Conservation (phyloP, 2,888 invertebrate species). For the Omphaloscelis lunosa region DNA sequence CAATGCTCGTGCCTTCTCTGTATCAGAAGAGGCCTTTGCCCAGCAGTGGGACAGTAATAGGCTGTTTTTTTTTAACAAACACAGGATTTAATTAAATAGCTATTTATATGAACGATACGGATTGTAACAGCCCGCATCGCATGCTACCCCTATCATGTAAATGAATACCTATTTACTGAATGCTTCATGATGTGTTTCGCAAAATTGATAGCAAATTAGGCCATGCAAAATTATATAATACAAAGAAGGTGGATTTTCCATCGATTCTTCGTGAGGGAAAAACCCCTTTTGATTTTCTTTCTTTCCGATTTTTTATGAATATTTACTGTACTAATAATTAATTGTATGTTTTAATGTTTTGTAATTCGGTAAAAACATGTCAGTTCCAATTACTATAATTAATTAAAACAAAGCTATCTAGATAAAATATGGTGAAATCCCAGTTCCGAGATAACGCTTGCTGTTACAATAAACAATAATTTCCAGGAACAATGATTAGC, state of each 20-base stretch:
- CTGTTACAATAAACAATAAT: conserved; percentile 52
- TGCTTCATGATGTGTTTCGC: conserved; percentile 56
- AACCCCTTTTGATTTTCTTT: conserved; percentile 9
- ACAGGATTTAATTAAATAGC: not conserved
- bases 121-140: conserved; percentile 58
- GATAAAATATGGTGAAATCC: conserved; percentile 40
- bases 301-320: not conserved
- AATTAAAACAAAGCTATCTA: not conserved
- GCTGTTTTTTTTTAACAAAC: not conserved
- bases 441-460: conserved; percentile 44
- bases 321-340: no score
- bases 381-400: not conserved
- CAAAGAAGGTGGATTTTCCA: conserved; percentile 37
- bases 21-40: not conserved
- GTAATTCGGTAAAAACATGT: not conserved
- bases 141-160: conserved; percentile 61
- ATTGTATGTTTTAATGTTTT: not conserved
- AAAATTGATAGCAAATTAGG: conserved; percentile 62
- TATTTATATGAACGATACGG: conserved; percentile 21
- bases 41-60: not conserved
- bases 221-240: conserved; percentile 42
- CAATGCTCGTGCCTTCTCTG: no score
- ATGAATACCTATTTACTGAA: conserved; percentile 40
- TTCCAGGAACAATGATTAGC: conserved; percentile 61
- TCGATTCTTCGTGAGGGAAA: not conserved